phyloP scores from a whole-genome alignment of 2,797 vertebrate genomes.

The Etheostoma perlongum region DNA sequence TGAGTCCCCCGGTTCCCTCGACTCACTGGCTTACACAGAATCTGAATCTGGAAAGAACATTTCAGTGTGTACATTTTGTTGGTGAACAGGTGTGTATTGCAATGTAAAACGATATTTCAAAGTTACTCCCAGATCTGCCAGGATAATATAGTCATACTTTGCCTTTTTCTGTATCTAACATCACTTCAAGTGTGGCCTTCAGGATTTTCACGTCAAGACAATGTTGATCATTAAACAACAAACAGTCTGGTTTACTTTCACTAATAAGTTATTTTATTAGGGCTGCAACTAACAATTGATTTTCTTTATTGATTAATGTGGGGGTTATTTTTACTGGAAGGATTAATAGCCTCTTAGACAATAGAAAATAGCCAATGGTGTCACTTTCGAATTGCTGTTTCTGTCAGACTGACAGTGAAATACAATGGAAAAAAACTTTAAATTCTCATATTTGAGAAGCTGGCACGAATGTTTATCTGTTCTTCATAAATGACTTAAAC shows the following conservation, averaged over 20 bases:
- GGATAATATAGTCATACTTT: too few relatives aligned
- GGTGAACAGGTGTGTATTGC: slow-evolving; percentile 26
- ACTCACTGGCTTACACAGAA: neutral
- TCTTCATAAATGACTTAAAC: neutral
- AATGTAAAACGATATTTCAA: neutral
- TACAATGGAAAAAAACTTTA: neutral
- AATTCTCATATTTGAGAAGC: neutral
- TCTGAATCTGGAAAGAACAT: slow-evolving; percentile 9
- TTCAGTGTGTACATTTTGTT: neutral
- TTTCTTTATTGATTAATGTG: neutral
- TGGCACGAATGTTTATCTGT: neutral
- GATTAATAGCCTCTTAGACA: neutral
- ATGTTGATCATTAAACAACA: neutral
- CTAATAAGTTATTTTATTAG: neutral
- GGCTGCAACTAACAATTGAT: neutral
- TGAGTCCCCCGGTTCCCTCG: neutral
- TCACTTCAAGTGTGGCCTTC: neutral
- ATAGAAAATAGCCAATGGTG: neutral
- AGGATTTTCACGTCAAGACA: too few relatives aligned
- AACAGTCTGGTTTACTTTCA: neutral
- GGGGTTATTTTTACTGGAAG: neutral
- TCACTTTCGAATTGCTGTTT: neutral
- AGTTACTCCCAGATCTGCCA: too few relatives aligned
- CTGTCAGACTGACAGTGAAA: neutral
- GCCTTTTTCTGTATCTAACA: neutral